phyloP scores from a whole-genome alignment of 2,888 invertebrate genomes.

The Lithophane semibrunnea region DNA sequence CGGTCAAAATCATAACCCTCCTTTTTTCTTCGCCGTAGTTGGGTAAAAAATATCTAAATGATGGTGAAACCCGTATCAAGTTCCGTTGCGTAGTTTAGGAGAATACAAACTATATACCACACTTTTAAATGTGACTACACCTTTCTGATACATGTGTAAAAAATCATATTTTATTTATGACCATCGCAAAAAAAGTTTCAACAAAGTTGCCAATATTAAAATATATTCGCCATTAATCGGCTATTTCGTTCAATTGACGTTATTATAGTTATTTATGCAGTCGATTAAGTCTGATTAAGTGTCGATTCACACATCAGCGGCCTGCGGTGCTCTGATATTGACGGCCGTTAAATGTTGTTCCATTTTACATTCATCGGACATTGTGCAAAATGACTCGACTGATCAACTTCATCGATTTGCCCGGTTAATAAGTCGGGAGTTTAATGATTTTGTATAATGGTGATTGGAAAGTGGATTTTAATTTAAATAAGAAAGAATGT shows the following conservation, averaged over 20 bases:
- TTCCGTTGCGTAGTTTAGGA: too few relatives aligned
- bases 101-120: too few relatives aligned
- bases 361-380: slow-evolving; percentile 48
- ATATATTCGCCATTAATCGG: slow-evolving; percentile 31
- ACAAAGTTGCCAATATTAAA: slow-evolving; percentile 42
- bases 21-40: too few relatives aligned
- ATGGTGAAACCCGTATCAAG: too few relatives aligned
- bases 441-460: not conserved
- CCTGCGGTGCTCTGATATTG: slow-evolving; percentile 59
- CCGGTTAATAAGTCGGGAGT: slow-evolving; percentile 3
- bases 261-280: slow-evolving; percentile 61
- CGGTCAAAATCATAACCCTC: too few relatives aligned
- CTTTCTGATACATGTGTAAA: too few relatives aligned
- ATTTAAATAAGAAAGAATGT: not conserved
- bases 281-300: slow-evolving; percentile 66
- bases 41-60: too few relatives aligned
- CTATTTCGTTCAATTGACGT: slow-evolving; percentile 51
- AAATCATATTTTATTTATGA: not conserved
- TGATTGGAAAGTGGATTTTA: not conserved
- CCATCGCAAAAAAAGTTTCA: not conserved
- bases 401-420: slow-evolving; percentile 20
- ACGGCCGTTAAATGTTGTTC: slow-evolving; percentile 53
- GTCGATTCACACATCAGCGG: slow-evolving; percentile 62
- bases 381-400: slow-evolving; percentile 45
- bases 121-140: too few relatives aligned